Evolutionary conservation across 2,888 invertebrate species (phyloP).

Genomic region (Volucella inflata): DNA sequence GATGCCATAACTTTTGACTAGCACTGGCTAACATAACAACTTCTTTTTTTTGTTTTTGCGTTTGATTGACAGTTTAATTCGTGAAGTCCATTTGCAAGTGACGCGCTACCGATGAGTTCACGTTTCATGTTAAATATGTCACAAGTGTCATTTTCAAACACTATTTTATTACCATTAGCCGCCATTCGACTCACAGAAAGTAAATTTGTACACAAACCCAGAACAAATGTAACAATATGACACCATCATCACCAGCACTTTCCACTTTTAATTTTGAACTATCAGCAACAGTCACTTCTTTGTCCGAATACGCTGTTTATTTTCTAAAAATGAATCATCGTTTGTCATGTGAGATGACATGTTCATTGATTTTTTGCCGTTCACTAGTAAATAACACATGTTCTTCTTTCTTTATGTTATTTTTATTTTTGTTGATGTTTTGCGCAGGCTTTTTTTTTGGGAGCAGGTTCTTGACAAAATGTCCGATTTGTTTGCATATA

Average conservation of each 20-base stretch:
- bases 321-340: background rate
- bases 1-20: slow-evolving; percentile 12
- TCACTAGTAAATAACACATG: slow-evolving; percentile 10
- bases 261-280: no score
- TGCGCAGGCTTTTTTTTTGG: background rate
- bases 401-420: slow-evolving; percentile 5
- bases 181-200: slow-evolving; percentile 14
- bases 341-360: background rate
- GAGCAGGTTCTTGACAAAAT: background rate
- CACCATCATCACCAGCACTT: background rate
- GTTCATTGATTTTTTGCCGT: slow-evolving; percentile 4
- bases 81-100: slow-evolving; percentile 16
- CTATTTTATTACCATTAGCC: slow-evolving; percentile 16
- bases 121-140: slow-evolving; percentile 14
- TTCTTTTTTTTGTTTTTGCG: background rate
- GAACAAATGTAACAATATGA: slow-evolving; percentile 12
- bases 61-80: slow-evolving; percentile 14
- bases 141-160: slow-evolving; percentile 16
- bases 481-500: slow-evolving; percentile 6
- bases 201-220: slow-evolving; percentile 11
- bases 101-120: slow-evolving; percentile 4
- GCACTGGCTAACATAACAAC: slow-evolving; percentile 8
- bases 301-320: slow-evolving; percentile 13
- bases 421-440: background rate
- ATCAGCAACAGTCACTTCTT: background rate